These are phyloP conservation scores for Scaptomyza montana DNA, from an alignment of 1,140 invertebrate species.

Conservation along the genomic window DNA sequence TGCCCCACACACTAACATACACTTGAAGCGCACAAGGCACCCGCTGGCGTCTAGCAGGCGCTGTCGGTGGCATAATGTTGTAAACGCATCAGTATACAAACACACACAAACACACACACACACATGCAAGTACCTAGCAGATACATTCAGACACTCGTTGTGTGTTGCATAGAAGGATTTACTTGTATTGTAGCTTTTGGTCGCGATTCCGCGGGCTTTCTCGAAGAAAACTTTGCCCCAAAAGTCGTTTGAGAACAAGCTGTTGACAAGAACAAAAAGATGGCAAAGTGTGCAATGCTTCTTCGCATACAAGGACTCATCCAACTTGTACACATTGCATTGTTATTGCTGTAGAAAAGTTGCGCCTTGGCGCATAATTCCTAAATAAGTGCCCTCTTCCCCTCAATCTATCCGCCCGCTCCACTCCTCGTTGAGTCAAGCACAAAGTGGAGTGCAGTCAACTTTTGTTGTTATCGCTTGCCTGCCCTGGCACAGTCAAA, in stretches of 20 bases:
- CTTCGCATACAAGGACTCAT: not conserved
- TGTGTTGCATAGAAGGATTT: constrained; percentile 52
- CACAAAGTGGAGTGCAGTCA: constrained; percentile 53
- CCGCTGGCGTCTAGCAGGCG: constrained; percentile 14
- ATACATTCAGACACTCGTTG: not conserved
- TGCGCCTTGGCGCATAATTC: constrained; percentile 70
- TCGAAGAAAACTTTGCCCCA: constrained; percentile 30
- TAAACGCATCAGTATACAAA: constrained; percentile 3
- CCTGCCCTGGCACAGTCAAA: constrained; percentile 53
- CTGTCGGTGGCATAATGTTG: constrained; percentile 19
- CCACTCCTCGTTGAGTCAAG: not conserved
- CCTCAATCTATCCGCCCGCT: not conserved
- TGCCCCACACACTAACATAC: not conserved
- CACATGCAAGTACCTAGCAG: not conserved
- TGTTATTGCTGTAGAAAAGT: constrained; percentile 39
- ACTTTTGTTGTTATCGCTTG: constrained; percentile 72
- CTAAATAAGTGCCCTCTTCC: constrained; percentile 59
- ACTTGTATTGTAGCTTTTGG: constrained; percentile 38
- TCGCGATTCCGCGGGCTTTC: constrained; percentile 21
- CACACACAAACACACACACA: not conserved
- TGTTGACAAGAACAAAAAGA: constrained; percentile 68
- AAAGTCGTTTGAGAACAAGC: constrained; percentile 42
- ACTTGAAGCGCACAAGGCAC: constrained; percentile 6
- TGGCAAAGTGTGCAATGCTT: constrained; percentile 40
- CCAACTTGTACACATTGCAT: constrained; percentile 16